Conservation (phyloP, 2,797 vertebrate genomes). For the Phrynocephalus forsythii region DNA sequence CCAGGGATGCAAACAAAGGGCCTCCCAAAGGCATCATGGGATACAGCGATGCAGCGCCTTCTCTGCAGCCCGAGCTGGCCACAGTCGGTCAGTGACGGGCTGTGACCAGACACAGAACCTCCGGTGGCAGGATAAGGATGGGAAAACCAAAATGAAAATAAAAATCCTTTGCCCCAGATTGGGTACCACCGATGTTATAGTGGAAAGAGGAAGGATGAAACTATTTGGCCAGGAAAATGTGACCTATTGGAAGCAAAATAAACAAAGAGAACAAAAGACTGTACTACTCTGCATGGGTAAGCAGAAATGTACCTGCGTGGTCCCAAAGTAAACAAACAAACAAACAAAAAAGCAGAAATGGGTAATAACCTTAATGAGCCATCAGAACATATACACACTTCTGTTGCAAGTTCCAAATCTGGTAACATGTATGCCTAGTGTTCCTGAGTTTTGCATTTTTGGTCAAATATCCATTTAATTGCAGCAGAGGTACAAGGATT, state of each 20-base stretch:
- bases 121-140: neutral
- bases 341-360: no score
- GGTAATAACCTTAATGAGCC: no score
- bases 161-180: constrained; percentile 47
- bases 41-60: constrained; percentile 4
- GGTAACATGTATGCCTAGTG: no score
- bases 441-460: no score
- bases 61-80: neutral
- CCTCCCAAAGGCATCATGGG: constrained; percentile 64
- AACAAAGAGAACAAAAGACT: neutral
- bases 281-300: no score
- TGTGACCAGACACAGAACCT: constrained; percentile 7
- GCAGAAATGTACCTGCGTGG: no score
- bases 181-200: neutral
- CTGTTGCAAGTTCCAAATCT: no score
- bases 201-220: neutral
- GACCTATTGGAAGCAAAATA: neutral
- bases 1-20: constrained; percentile 73
- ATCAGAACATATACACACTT: no score
- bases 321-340: no score
- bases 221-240: no score
- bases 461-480: no score
- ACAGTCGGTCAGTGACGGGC: neutral
- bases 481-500: no score
- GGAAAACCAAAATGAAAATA: neutral